A percentile compares a stretch with the other conserved stretches of the same genome.
These are phyloP conservation scores for Acromyrmex charruanus DNA, from an alignment of 1,140 invertebrate genomes.

Conservation along the genomic window DNA sequence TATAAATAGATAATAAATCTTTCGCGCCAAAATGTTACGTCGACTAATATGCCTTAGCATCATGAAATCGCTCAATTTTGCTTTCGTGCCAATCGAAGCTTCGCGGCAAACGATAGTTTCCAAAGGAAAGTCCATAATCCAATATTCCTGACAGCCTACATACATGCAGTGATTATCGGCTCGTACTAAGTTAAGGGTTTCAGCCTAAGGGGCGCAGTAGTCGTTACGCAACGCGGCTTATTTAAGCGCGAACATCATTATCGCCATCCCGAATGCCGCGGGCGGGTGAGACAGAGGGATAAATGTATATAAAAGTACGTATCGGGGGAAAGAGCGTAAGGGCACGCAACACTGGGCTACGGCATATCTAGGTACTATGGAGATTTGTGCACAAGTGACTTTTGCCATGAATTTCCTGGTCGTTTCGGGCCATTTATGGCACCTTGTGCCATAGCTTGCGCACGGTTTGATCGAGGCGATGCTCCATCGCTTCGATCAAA, in stretches of 20 bases:
- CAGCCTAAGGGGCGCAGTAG: conserved; percentile 31
- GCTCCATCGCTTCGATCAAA: conserved; percentile 40
- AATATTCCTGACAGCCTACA: conserved; percentile 38
- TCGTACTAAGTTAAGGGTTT: conserved; percentile 23
- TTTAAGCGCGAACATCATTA: conserved; percentile 46
- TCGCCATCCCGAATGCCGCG: conserved; percentile 30
- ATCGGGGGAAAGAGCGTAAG: background rate
- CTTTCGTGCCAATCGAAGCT: conserved; percentile 20
- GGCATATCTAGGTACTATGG: background rate
- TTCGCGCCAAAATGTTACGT: background rate
- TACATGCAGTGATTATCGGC: conserved; percentile 39
- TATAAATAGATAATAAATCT: conserved; percentile 21
- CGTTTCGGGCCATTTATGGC: conserved; percentile 65
- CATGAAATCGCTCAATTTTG: conserved; percentile 18
- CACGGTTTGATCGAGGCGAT: conserved; percentile 9
- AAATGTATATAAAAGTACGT: background rate
- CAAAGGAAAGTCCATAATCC: conserved; percentile 41
- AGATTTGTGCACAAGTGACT: conserved; percentile 37
- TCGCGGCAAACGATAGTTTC: background rate
- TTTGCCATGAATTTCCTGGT: conserved; percentile 53
- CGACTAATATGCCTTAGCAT: background rate
- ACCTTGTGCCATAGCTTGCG: conserved; percentile 19
- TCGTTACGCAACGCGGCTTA: conserved; percentile 33
- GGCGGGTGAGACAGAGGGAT: background rate
- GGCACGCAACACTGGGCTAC: background rate